These are phyloP conservation scores for Iguana delicatissima DNA, from an alignment of 2,797 vertebrate genomes.

Conservation along the genomic window DNA sequence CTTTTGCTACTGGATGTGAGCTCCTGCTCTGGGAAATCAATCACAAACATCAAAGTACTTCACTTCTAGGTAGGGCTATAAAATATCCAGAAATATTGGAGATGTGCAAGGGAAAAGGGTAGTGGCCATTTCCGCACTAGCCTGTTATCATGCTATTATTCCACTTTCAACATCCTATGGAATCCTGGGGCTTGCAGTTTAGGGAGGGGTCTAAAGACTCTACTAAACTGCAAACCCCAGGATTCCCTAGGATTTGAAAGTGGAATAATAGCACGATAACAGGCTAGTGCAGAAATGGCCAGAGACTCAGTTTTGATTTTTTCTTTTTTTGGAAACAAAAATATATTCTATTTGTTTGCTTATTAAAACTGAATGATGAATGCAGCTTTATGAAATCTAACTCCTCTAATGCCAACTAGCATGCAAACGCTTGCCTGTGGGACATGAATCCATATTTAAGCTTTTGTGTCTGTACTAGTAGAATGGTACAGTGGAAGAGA, in stretches of 20 bases:
- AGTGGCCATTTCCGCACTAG: no score
- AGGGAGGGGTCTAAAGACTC: no score
- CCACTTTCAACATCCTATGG: no score
- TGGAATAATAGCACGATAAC: no score
- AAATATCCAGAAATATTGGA: neutral
- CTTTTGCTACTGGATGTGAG: neutral
- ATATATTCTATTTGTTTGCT: neutral
- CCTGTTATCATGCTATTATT: no score
- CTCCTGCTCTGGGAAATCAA: slow-evolving; percentile 23
- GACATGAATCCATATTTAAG: neutral
- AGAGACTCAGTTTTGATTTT: neutral
- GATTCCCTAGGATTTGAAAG: no score
- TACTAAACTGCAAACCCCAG: no score
- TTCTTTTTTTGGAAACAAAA: neutral
- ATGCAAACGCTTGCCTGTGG: neutral
- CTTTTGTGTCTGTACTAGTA: neutral
- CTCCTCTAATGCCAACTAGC: neutral
- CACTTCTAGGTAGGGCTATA: neutral
- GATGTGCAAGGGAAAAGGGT: neutral
- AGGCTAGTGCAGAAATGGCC: no score
- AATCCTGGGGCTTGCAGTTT: no score
- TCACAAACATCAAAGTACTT: slow-evolving; percentile 21
- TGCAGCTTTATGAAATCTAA: neutral
- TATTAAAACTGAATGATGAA: neutral
- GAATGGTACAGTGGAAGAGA: neutral